Conservation (phyloP, 2,888 invertebrate species). For the Pteria penguin region DNA sequence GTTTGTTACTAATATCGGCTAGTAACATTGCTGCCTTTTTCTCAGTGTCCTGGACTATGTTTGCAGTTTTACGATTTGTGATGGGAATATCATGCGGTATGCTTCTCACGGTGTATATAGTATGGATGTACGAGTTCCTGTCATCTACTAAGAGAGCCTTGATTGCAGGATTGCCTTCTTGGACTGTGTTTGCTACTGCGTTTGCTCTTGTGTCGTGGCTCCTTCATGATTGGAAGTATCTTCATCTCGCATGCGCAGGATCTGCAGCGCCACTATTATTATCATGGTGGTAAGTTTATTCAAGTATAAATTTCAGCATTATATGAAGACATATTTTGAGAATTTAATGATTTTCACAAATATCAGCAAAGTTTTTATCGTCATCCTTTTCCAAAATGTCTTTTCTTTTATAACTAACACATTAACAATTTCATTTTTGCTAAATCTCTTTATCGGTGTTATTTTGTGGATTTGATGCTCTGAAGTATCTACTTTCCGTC, state of each 20-base stretch:
- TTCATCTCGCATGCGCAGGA: conserved; percentile 52
- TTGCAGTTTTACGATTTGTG: conserved; percentile 53
- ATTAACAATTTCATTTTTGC: no score
- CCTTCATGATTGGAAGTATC: conserved; percentile 58
- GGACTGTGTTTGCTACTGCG: conserved; percentile 49
- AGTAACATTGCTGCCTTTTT: conserved; percentile 49
- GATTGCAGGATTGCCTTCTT: conserved; percentile 45
- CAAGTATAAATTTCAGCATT: no score
- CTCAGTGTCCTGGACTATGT: conserved; percentile 63
- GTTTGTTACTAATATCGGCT: conserved; percentile 32
- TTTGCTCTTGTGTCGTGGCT: conserved; percentile 54
- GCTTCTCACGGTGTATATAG: conserved; percentile 30
- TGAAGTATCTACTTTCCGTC: no score
- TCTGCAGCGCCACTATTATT: conserved; percentile 41
- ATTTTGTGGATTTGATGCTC: no score
- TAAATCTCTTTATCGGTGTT: no score
- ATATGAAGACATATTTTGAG: no score
- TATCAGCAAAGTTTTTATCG: no score
- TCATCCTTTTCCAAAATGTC: no score
- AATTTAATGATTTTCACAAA: no score
- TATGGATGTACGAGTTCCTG: conserved; percentile 47
- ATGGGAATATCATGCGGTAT: conserved; percentile 54
- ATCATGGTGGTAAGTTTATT: conserved; percentile 62
- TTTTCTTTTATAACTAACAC: no score
- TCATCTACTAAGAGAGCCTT: conserved; percentile 42